These are phyloP conservation scores for Muraenolepis orangiensis DNA, from an alignment of 2,797 vertebrate genomes.

Conservation along the genomic window DNA sequence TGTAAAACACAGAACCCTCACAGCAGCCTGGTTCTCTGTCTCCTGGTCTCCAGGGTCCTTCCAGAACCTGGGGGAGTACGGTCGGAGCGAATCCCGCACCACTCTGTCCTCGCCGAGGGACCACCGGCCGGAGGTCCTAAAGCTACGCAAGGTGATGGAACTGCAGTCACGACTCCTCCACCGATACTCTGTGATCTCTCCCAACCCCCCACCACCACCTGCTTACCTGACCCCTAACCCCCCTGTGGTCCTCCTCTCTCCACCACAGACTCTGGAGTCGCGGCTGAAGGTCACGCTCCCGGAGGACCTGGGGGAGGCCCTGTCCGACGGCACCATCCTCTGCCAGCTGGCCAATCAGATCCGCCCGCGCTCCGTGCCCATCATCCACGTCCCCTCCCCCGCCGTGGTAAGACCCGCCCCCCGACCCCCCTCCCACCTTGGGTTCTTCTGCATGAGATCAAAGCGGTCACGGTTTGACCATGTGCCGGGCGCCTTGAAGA, in stretches of 20 bases:
- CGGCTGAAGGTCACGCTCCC: conserved; percentile 75
- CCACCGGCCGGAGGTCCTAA: conserved; percentile 61
- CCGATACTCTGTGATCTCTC: not conserved
- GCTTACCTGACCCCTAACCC: too few species aligned
- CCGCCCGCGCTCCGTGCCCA: conserved; percentile 78
- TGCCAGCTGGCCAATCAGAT: conserved; percentile 87
- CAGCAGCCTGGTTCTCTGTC: not conserved
- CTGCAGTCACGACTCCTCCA: not conserved
- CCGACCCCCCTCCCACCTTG: too few species aligned
- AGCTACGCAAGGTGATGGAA: conserved; percentile 68
- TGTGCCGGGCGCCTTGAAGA: too few species aligned
- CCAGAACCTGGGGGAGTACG: conserved; percentile 52
- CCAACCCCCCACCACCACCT: too few species aligned
- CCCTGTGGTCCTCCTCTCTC: too few species aligned
- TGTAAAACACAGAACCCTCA: too few species aligned
- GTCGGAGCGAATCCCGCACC: conserved; percentile 70
- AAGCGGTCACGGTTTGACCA: too few species aligned
- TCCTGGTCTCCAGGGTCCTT: not conserved
- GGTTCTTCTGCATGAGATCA: too few species aligned
- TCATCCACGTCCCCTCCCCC: conserved; percentile 87
- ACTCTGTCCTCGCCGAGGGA: conserved; percentile 66
- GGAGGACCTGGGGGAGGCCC: conserved; percentile 78
- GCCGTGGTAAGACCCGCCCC: conserved; percentile 79
- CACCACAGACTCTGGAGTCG: conserved; percentile 76
- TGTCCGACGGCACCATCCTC: conserved; percentile 80